Evolutionary conservation across 2,888 invertebrate genomes (phyloP).

Genomic region (Ditula angustiorana): DNA sequence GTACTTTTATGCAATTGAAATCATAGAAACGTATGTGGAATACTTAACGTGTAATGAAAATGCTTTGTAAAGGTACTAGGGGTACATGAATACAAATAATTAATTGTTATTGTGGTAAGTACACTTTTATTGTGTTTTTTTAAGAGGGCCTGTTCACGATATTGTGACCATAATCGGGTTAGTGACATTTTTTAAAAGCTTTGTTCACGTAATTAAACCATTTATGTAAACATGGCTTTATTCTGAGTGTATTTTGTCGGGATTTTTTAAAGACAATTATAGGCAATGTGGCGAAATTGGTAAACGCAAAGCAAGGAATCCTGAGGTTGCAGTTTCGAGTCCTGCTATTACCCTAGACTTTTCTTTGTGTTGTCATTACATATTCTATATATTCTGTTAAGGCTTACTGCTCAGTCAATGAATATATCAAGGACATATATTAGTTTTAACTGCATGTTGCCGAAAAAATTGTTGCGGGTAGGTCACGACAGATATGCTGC

Average conservation of each 20-base stretch:
- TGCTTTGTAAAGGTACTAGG: slow-evolving; percentile 51
- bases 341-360: no score
- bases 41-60: slow-evolving; percentile 63
- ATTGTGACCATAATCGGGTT: slow-evolving; percentile 36
- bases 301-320: no score
- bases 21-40: slow-evolving; percentile 67
- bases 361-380: no score
- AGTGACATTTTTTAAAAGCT: slow-evolving; percentile 27
- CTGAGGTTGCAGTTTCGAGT: no score
- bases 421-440: no score
- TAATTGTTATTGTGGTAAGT: slow-evolving; percentile 63
- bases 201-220: slow-evolving; percentile 19
- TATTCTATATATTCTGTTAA: no score
- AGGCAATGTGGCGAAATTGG: no score
- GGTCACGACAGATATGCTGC: no score
- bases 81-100: slow-evolving; percentile 57
- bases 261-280: no score
- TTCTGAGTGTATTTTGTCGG: neutral
- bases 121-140: slow-evolving; percentile 42
- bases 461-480: no score
- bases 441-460: no score
- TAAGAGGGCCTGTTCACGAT: slow-evolving; percentile 53
- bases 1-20: slow-evolving; percentile 42
- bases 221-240: slow-evolving; percentile 28
- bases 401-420: no score